phyloP scores from a whole-genome alignment of 2,888 invertebrate genomes.

The Tetropium fuscum region DNA sequence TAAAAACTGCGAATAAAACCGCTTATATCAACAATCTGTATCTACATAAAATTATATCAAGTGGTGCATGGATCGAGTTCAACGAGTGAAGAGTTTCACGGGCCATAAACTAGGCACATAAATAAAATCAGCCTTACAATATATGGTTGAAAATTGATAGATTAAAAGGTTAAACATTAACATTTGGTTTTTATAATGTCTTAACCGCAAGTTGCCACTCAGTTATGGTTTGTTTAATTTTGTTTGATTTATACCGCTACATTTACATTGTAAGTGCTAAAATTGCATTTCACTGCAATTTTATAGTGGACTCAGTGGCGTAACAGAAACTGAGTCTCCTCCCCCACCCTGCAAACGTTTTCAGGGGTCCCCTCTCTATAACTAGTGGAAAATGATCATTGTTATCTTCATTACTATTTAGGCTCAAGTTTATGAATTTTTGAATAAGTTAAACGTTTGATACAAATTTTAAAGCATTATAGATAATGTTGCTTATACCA shows the following conservation, averaged over 20 bases:
- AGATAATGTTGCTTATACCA: no score
- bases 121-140: slow-evolving; percentile 47
- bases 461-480: no score
- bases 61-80: slow-evolving; percentile 43
- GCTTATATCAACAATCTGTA: slow-evolving; percentile 37
- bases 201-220: slow-evolving; percentile 48
- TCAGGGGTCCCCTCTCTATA: no score
- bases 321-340: no score
- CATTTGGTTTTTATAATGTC: slow-evolving; percentile 50
- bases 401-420: no score
- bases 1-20: slow-evolving; percentile 30
- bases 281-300: no score
- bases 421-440: no score
- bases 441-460: no score
- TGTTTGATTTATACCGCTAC: slow-evolving; percentile 47
- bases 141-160: slow-evolving; percentile 52
- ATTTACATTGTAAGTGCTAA: no score
- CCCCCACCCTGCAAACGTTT: no score
- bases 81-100: slow-evolving; percentile 49
- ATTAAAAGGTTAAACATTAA: slow-evolving; percentile 51
- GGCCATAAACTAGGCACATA: slow-evolving; percentile 48
- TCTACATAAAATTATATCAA: slow-evolving; percentile 45
- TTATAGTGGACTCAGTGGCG: no score
- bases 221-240: slow-evolving; percentile 50
- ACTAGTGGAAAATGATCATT: no score